These are phyloP conservation scores for Drosophila cardini DNA, from an alignment of 1,140 invertebrate genomes.

Conservation along the genomic window DNA sequence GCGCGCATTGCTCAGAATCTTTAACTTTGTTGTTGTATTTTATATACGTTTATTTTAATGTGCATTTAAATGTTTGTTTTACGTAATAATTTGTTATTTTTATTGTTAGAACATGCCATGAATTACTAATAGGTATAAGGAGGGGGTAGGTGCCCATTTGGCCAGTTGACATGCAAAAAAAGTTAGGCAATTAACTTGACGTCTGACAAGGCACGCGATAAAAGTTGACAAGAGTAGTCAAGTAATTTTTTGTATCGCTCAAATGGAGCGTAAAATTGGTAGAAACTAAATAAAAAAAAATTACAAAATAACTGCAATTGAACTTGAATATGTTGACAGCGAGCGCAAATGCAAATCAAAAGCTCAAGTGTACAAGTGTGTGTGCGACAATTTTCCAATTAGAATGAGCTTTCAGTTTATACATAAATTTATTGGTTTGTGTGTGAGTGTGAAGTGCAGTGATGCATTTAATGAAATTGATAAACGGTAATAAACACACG, in stretches of 20 bases:
- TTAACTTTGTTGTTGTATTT: conserved; percentile 28
- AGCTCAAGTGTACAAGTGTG: conserved; percentile 11
- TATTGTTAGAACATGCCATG: conserved; percentile 64
- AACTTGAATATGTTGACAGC: conserved; percentile 55
- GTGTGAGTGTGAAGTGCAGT: neutral
- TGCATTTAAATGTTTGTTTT: conserved; percentile 66
- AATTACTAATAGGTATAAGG: conserved; percentile 56
- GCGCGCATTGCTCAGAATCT: conserved; percentile 25
- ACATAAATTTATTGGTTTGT: neutral
- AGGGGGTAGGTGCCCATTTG: conserved; percentile 18
- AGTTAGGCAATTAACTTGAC: conserved; percentile 67
- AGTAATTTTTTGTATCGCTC: conserved; percentile 46
- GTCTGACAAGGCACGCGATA: conserved; percentile 68
- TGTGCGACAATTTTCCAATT: conserved; percentile 36
- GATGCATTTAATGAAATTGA: conserved; percentile 42
- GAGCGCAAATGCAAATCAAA: conserved; percentile 41
- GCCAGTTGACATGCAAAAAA: conserved; percentile 32
- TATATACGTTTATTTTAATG: conserved; percentile 54
- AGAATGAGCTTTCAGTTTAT: conserved; percentile 14
- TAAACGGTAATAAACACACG: conserved; percentile 42
- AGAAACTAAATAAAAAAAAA: conserved; percentile 21
- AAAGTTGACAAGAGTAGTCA: conserved; percentile 41
- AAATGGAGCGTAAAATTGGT: conserved; percentile 70
- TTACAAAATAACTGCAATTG: conserved; percentile 39
- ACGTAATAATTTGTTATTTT: conserved; percentile 69